phyloP scores from a whole-genome alignment of 2,113 vertebrate genomes.

The Hippolais icterina region DNA sequence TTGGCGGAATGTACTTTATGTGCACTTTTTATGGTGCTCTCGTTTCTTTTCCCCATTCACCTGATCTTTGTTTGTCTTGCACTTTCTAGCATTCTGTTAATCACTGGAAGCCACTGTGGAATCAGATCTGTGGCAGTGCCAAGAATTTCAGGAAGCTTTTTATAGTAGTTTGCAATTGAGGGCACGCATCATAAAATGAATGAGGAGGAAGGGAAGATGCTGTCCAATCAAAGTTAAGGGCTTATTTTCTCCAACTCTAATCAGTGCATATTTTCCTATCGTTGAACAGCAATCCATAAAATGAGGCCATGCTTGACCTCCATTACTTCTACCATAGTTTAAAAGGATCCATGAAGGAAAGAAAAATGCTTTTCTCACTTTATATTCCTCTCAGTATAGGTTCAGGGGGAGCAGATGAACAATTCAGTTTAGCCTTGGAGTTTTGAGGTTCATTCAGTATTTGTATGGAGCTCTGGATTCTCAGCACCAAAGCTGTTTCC shows the following conservation, averaged over 20 bases:
- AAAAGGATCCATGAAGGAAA: background rate
- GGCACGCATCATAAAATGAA: conserved; percentile 9
- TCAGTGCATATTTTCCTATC: background rate
- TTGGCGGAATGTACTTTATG: conserved; percentile 13
- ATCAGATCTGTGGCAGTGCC: conserved; percentile 32
- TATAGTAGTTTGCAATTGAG: conserved; percentile 43
- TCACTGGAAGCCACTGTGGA: conserved; percentile 43
- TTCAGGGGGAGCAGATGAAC: background rate
- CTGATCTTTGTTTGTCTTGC: conserved; percentile 63
- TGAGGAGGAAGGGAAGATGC: conserved; percentile 27
- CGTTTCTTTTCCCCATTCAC: conserved; percentile 54
- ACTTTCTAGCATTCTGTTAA: conserved; percentile 53
- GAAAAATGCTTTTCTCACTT: background rate
- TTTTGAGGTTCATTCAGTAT: background rate
- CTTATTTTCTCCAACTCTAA: background rate
- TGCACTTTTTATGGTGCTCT: conserved; percentile 26
- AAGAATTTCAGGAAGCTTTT: conserved; percentile 65
- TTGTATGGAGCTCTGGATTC: background rate
- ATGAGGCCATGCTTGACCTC: background rate
- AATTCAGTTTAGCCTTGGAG: background rate
- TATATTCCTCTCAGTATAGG: background rate
- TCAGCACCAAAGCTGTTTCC: background rate
- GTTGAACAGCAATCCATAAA: background rate
- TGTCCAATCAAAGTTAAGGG: background rate
- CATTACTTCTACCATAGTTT: background rate